These are phyloP conservation scores for Ceratothoa steindachneri DNA, from an alignment of 2,888 invertebrate genomes.

Conservation along the genomic window DNA sequence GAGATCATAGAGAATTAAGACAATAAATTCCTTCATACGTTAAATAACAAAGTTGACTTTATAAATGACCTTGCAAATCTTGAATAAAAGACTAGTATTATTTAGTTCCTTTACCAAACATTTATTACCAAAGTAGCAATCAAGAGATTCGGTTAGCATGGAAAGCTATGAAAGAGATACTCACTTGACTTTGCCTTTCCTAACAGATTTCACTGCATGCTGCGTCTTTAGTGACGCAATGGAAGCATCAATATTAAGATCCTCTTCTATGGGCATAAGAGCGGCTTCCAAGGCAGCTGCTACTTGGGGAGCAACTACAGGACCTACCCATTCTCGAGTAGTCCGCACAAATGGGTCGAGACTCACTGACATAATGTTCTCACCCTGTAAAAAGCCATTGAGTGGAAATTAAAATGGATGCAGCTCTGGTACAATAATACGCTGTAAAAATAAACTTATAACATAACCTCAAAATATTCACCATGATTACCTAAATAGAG, in stretches of 20 bases:
- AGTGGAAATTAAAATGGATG: background rate
- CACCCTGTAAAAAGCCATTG: conserved; percentile 58
- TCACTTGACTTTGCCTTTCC: conserved; percentile 7
- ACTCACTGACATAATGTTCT: conserved; percentile 70
- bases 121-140: too few relatives aligned
- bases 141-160: too few relatives aligned
- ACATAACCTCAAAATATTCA: background rate
- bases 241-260: conserved; percentile 49
- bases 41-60: too few relatives aligned
- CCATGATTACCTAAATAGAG: background rate
- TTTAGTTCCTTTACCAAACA: too few relatives aligned
- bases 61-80: too few relatives aligned
- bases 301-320: conserved; percentile 67
- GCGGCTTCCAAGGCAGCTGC: conserved; percentile 65
- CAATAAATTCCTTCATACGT: too few relatives aligned
- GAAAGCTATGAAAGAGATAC: too few relatives aligned
- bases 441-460: too few relatives aligned
- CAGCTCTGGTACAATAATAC: background rate
- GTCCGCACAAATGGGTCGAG: conserved; percentile 62
- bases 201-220: conserved; percentile 26
- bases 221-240: conserved; percentile 35
- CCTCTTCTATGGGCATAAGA: conserved; percentile 51
- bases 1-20: too few relatives aligned
- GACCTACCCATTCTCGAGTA: conserved; percentile 69
- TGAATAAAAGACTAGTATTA: too few relatives aligned